Percentiles rank a stretch among this genome's conserved stretches.
Conservation (phyloP, 1,140 invertebrate species). For the silkworm (Bombyx mori) region DNA sequence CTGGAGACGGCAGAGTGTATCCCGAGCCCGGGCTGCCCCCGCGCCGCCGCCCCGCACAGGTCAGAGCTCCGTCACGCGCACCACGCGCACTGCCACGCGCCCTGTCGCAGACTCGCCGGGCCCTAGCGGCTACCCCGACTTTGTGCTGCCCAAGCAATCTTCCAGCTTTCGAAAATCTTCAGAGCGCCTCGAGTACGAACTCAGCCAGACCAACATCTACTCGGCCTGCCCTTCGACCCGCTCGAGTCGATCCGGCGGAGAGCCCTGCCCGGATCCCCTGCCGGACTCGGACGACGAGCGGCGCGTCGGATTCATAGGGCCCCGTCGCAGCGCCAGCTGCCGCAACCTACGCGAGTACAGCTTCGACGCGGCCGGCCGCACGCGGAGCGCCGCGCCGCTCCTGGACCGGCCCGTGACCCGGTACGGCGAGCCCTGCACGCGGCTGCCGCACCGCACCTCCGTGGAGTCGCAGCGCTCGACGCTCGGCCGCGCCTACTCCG, state of each 20-base stretch:
- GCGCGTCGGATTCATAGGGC: conserved; percentile 12
- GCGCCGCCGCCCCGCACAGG: conserved; percentile 32
- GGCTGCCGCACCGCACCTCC: conserved; percentile 47
- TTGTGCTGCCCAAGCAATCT: conserved; percentile 50
- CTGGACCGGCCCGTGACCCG: conserved; percentile 76
- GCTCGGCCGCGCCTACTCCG: conserved; percentile 80
- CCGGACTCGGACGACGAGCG: conserved; percentile 31
- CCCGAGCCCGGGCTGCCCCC: conserved; percentile 41
- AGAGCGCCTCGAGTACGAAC: conserved; percentile 70
- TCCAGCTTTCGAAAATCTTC: conserved; percentile 59
- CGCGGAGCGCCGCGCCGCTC: conserved; percentile 44
- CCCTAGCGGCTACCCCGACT: conserved; percentile 53
- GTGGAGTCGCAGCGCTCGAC: conserved; percentile 75
- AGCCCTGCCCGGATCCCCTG: conserved; percentile 27
- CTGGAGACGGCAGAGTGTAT: conserved; percentile 68
- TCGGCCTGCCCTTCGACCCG: conserved; percentile 58
- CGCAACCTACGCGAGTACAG: conserved; percentile 82
- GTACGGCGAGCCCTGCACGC: conserved; percentile 75
- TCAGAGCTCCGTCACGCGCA: conserved; percentile 37
- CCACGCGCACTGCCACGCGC: conserved; percentile 50
- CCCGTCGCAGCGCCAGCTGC: conserved; percentile 82
- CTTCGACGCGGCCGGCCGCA: conserved; percentile 78
- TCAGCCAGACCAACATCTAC: conserved; percentile 69
- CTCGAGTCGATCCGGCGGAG: conserved; percentile 46
- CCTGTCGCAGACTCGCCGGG: conserved; percentile 29